Conservation (phyloP, 2,888 invertebrate genomes). For the Electrophaes corylata region DNA sequence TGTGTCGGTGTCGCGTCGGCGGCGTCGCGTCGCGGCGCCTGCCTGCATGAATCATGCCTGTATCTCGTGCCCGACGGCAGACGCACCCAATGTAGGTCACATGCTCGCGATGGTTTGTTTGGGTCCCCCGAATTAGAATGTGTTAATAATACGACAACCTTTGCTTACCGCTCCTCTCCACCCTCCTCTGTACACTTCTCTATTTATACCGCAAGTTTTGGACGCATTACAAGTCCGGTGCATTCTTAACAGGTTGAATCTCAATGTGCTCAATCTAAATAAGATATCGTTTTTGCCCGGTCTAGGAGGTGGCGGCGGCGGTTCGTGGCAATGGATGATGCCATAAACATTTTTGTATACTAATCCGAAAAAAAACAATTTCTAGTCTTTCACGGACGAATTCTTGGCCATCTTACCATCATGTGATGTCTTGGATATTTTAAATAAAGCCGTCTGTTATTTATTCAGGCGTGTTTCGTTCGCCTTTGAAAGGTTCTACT, state of each 20-base stretch:
- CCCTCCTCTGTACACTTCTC: conserved; percentile 49
- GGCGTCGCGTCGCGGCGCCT: conserved; percentile 38
- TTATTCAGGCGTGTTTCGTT: too few relatives aligned
- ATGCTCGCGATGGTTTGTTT: conserved; percentile 81
- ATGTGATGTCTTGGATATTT: too few relatives aligned
- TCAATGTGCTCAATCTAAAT: conserved; percentile 1
- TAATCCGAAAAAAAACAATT: too few relatives aligned
- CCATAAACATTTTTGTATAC: too few relatives aligned
- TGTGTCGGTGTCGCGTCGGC: conserved; percentile 26
- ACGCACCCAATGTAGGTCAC: conserved; percentile 77
- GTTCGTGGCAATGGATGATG: conserved; percentile 21
- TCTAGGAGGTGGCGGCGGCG: too few relatives aligned
- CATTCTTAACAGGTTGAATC: conserved; percentile 37
- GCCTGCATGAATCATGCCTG: conserved; percentile 69
- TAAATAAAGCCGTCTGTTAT: too few relatives aligned
- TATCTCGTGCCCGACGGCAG: conserved; percentile 65
- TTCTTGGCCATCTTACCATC: too few relatives aligned
- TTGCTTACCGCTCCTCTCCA: conserved; percentile 62
- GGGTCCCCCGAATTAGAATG: conserved; percentile 80
- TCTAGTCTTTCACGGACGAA: too few relatives aligned
- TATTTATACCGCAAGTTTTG: conserved; percentile 62
- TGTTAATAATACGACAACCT: conserved; percentile 80
- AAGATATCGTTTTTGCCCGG: neutral
- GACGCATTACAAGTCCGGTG: conserved; percentile 53
- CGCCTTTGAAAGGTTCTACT: too few relatives aligned